Conservation (phyloP, 2,888 invertebrate species). For the Glaucopsyche alexis region DNA sequence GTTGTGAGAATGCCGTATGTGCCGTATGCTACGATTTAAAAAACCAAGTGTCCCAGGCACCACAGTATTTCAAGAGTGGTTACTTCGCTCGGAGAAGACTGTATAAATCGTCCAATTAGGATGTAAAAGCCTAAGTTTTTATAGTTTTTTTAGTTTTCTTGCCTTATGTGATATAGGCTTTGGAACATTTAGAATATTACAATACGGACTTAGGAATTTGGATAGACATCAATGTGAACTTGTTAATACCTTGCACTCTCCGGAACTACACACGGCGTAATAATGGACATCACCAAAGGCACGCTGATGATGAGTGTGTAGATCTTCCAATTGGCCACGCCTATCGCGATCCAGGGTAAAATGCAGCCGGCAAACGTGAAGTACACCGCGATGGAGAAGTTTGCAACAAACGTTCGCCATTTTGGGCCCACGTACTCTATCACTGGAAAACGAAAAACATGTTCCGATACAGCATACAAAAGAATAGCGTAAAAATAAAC, state of each 20-base stretch:
- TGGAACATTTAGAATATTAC: too few species aligned
- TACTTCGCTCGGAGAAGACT: too few species aligned
- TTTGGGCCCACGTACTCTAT: constrained; percentile 93
- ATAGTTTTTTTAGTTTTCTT: neutral
- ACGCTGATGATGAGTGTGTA: constrained; percentile 87
- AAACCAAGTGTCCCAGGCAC: too few species aligned
- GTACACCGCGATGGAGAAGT: constrained; percentile 93
- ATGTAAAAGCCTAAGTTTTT: too few species aligned
- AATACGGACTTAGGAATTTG: too few species aligned
- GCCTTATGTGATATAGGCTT: too few species aligned
- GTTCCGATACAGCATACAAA: neutral
- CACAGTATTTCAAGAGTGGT: too few species aligned
- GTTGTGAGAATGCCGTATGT: too few species aligned
- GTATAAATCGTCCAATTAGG: too few species aligned
- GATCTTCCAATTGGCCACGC: constrained; percentile 86
- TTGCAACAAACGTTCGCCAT: constrained; percentile 94
- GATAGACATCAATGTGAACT: neutral
- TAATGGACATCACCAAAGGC: constrained; percentile 83
- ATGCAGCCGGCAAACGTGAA: constrained; percentile 90
- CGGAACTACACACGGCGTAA: constrained; percentile 88
- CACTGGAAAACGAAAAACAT: constrained; percentile 73
- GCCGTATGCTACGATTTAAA: too few species aligned
- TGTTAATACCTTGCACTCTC: constrained; percentile 87
- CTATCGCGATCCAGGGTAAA: constrained; percentile 92
- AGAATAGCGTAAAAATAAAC: neutral